Percentiles rank a stretch among this genome's conserved stretches.
phyloP scores from a whole-genome alignment of 2,113 vertebrate genomes.

The Aepyceros melampus region DNA sequence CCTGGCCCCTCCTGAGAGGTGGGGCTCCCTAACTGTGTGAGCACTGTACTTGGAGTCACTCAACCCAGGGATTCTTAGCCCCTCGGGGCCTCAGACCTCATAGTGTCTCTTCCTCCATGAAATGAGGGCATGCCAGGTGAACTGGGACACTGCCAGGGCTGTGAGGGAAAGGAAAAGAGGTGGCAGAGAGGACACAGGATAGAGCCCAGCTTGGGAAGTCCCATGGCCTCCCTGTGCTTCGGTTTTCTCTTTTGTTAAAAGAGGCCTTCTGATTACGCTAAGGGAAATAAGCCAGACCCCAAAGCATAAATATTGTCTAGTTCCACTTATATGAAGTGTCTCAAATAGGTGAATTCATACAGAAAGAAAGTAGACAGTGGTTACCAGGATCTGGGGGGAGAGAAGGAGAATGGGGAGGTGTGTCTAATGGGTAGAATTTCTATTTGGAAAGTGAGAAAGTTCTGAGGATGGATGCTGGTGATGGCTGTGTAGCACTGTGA shows the following conservation, averaged over 20 bases:
- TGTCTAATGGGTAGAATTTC: background rate
- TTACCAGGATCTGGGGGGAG: background rate
- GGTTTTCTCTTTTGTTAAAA: background rate
- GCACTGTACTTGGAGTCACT: background rate
- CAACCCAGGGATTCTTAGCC: accelerated
- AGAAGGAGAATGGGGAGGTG: accelerated
- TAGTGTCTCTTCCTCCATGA: background rate
- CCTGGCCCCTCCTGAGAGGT: background rate
- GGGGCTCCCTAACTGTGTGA: background rate
- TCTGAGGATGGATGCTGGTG: background rate
- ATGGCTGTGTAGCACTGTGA: too few relatives aligned
- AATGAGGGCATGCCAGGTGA: accelerated
- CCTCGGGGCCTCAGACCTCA: background rate
- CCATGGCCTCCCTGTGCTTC: background rate
- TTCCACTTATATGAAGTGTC: too few relatives aligned
- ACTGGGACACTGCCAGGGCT: background rate
- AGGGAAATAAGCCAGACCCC: background rate
- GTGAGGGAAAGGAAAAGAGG: background rate
- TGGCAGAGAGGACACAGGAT: accelerated
- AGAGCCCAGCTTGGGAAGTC: background rate
- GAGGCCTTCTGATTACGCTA: too few relatives aligned
- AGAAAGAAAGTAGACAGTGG: background rate
- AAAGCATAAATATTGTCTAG: background rate
- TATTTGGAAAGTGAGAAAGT: background rate
- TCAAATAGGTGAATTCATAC: background rate